Evolutionary conservation across 2,888 invertebrate species (phyloP).

Genomic region (Protodeltote pygarga): DNA sequence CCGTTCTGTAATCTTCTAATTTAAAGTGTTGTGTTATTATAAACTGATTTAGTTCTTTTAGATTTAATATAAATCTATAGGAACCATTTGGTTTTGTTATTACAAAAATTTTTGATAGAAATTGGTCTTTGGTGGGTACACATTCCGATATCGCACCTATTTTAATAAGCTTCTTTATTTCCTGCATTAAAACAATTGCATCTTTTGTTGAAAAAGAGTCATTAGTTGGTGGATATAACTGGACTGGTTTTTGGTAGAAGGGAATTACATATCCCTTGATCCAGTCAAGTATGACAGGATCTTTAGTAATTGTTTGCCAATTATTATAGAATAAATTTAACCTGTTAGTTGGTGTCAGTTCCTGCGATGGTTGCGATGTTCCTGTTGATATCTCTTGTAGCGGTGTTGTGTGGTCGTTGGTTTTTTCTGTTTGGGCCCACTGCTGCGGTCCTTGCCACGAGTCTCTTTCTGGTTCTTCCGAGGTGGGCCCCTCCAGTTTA

Average conservation of each 20-base stretch:
- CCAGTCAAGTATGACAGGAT: background rate
- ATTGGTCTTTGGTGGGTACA: background rate
- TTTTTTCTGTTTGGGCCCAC: no score
- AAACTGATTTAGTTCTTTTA: slow-evolving; percentile 13
- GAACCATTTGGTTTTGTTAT: slow-evolving; percentile 6
- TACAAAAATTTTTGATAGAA: slow-evolving; percentile 5
- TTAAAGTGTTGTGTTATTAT: slow-evolving; percentile 4
- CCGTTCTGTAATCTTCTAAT: slow-evolving; percentile 1
- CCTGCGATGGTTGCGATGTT: background rate
- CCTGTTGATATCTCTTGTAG: background rate
- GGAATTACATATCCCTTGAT: slow-evolving; percentile 1
- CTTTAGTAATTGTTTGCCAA: background rate
- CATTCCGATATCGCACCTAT: slow-evolving; percentile 2
- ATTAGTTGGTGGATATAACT: background rate
- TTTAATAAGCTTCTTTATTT: background rate
- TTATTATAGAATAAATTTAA: background rate
- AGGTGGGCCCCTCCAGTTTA: no score
- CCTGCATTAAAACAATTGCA: background rate
- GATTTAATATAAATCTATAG: slow-evolving; percentile 3
- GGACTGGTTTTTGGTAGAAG: background rate
- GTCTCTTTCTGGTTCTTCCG: no score
- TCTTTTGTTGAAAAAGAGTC: background rate
- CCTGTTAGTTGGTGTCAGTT: no score
- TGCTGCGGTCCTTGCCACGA: no score
- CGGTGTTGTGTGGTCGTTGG: background rate